A percentile compares a stretch with the other conserved stretches of the same genome.
These are phyloP conservation scores for Lethrus apterus DNA, from an alignment of 1,140 invertebrate species.

Conservation along the genomic window DNA sequence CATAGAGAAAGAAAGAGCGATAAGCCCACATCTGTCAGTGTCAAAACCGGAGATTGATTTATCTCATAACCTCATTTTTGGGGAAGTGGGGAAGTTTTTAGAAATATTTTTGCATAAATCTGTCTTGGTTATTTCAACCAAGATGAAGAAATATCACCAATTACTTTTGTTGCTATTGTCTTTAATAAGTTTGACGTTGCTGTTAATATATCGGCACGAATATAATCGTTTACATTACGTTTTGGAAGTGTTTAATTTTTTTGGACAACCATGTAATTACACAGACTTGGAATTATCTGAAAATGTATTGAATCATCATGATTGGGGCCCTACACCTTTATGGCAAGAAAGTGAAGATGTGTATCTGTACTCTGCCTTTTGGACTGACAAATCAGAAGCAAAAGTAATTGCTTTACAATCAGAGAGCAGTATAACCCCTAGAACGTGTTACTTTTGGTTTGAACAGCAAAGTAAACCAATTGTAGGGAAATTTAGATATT, in stretches of 20 bases:
- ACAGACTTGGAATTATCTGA: slow-evolving; percentile 45
- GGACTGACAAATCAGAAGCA: slow-evolving; percentile 43
- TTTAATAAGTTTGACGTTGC: slow-evolving; percentile 55
- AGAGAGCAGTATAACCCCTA: slow-evolving; percentile 40
- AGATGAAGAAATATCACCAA: slow-evolving; percentile 71
- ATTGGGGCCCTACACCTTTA: slow-evolving; percentile 35
- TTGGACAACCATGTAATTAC: slow-evolving; percentile 52
- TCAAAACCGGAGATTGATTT: no score
- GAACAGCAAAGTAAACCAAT: slow-evolving; percentile 46
- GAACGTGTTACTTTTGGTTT: slow-evolving; percentile 48
- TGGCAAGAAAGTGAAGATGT: slow-evolving; percentile 43
- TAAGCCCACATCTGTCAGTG: no score
- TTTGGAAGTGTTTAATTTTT: slow-evolving; percentile 69
- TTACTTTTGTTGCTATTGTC: slow-evolving; percentile 57
- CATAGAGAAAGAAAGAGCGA: no score
- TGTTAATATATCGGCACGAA: slow-evolving; percentile 69
- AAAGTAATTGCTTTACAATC: slow-evolving; percentile 46
- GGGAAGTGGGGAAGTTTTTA: no score
- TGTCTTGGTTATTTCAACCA: no score
- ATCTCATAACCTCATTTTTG: no score
- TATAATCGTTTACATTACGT: slow-evolving; percentile 68
- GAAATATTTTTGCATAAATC: no score
- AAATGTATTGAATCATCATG: slow-evolving; percentile 37
- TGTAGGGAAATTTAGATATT: slow-evolving; percentile 45
- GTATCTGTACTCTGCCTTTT: slow-evolving; percentile 49